Conservation (phyloP, 2,797 vertebrate genomes). For the Cirrhinus mrigala region DNA sequence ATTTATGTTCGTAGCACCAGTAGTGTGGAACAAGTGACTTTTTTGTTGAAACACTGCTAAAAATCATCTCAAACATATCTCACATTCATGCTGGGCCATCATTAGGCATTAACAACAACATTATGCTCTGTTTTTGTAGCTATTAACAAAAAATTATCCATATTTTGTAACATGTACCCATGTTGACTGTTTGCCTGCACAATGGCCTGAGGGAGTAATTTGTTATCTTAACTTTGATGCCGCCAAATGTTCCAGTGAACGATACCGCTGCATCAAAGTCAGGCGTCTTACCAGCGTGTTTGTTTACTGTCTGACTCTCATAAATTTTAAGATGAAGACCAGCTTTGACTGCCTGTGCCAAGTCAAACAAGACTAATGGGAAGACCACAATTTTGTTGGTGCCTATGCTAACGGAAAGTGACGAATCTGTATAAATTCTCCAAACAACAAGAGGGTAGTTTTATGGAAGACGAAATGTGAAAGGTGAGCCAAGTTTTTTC, state of each 20-base stretch:
- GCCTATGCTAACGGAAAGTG: background rate
- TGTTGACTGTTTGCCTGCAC: background rate
- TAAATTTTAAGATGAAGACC: slow-evolving; percentile 41
- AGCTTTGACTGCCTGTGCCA: slow-evolving; percentile 49
- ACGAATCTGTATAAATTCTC: background rate
- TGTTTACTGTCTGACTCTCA: slow-evolving; percentile 49
- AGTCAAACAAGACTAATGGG: slow-evolving; percentile 67
- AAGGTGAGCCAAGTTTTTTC: background rate
- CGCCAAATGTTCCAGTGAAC: slow-evolving; percentile 13
- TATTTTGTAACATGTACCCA: background rate
- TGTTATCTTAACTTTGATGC: slow-evolving; percentile 40
- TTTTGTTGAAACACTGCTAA: background rate
- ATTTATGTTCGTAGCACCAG: background rate
- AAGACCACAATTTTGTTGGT: slow-evolving; percentile 61
- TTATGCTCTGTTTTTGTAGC: background rate
- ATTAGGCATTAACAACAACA: background rate
- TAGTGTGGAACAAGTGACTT: background rate
- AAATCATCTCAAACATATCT: background rate
- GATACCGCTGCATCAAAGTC: slow-evolving; percentile 18
- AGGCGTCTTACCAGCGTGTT: slow-evolving; percentile 46
- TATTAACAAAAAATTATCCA: background rate
- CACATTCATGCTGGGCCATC: background rate
- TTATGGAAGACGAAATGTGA: background rate
- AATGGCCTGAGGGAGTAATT: slow-evolving; percentile 12
- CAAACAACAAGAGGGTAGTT: background rate